Evolutionary conservation across 2,113 vertebrate species (phyloP).

Genomic region (Megaleporinus macrocephalus): DNA sequence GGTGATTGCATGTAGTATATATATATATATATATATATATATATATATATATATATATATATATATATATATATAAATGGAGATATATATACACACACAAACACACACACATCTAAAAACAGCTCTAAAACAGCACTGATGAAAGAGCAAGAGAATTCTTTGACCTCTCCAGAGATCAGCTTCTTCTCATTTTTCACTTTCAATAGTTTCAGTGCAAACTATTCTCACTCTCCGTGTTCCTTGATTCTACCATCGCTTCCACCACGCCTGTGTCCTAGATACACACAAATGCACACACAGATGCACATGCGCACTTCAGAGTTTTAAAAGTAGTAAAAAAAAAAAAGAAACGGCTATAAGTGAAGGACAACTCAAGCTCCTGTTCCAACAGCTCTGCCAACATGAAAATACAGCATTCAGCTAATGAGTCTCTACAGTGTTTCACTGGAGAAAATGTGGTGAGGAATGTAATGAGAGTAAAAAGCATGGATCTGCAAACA

Average conservation of each 20-base stretch:
- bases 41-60: too few relatives aligned
- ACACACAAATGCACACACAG: neutral
- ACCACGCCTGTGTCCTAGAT: neutral
- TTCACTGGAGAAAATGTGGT: neutral
- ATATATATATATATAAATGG: too few relatives aligned
- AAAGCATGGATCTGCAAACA: neutral
- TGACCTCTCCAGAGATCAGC: neutral
- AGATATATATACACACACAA: too few relatives aligned
- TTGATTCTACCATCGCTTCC: neutral
- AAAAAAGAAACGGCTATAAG: neutral
- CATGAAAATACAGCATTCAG: neutral
- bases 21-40: too few relatives aligned
- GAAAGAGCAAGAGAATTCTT: constrained; percentile 14
- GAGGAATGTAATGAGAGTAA: neutral
- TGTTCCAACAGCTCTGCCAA: neutral
- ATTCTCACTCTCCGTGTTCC: neutral
- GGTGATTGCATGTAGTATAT: too few relatives aligned
- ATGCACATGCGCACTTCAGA: neutral
- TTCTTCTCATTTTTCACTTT: neutral
- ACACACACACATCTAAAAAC: neutral
- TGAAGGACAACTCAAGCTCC: neutral
- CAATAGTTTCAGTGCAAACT: neutral
- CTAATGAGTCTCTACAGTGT: neutral
- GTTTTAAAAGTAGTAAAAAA: neutral
- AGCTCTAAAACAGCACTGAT: neutral